Percentiles rank a stretch among this genome's conserved stretches.
Evolutionary conservation across 2,113 vertebrate species (phyloP).

Genomic region (Calyptommatus sinebrachiatus): DNA sequence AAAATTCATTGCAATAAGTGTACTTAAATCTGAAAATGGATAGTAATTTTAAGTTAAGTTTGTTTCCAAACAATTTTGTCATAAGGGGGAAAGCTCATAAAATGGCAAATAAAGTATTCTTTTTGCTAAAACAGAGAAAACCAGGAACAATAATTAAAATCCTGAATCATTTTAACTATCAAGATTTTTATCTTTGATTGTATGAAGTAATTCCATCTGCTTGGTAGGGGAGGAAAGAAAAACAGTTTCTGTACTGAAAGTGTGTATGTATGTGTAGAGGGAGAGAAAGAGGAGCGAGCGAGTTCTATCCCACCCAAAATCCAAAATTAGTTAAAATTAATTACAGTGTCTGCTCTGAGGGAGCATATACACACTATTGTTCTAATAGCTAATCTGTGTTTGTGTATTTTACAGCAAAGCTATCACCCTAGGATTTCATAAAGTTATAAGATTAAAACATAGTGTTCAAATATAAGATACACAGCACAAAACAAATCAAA

Average conservation of each 20-base stretch:
- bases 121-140: not conserved
- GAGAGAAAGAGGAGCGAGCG: too few species aligned
- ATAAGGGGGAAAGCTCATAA: not conserved
- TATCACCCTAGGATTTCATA: not conserved
- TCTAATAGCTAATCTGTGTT: not conserved
- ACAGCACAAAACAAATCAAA: not conserved
- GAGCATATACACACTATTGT: not conserved
- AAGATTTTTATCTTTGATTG: not conserved
- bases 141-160: not conserved
- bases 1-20: not conserved
- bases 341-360: too few species aligned
- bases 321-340: too few species aligned
- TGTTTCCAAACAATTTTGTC: not conserved
- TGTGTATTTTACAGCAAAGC: not conserved
- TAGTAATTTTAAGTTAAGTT: not conserved
- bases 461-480: not conserved
- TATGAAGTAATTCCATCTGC: not conserved
- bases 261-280: not conserved
- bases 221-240: not conserved
- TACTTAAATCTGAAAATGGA: not conserved
- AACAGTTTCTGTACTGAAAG: not conserved
- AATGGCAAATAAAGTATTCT: not conserved
- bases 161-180: not conserved
- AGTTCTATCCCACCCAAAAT: too few species aligned
- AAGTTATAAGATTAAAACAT: slow-evolving; percentile 13